A percentile compares a stretch with the other conserved stretches of the same genome.
phyloP scores from a whole-genome alignment of 2,113 vertebrate species.

The Sapajus apella region DNA sequence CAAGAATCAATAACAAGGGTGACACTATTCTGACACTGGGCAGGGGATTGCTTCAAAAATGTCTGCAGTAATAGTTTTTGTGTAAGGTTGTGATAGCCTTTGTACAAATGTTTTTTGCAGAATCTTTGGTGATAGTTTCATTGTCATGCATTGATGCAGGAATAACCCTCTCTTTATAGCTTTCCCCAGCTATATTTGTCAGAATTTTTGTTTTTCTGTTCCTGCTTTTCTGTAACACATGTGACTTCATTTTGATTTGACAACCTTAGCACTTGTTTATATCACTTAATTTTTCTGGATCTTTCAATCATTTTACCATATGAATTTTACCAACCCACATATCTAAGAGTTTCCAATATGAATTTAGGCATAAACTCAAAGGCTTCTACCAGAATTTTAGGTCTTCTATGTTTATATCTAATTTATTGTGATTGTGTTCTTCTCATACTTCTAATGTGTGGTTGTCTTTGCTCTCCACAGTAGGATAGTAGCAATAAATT shows the following conservation, averaged over 20 bases:
- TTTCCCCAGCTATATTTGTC: not conserved
- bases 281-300: constrained; percentile 82
- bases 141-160: not conserved
- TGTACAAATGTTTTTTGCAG: not conserved
- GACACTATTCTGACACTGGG: not conserved
- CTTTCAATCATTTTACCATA: constrained; percentile 86
- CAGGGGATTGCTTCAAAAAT: not conserved
- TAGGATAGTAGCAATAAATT: constrained; percentile 54
- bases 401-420: constrained; percentile 78
- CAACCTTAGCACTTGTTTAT: constrained; percentile 23
- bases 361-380: constrained; percentile 89
- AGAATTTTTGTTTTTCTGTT: too few species aligned
- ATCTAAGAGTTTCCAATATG: constrained; percentile 87
- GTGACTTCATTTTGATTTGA: not conserved
- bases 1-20: not conserved
- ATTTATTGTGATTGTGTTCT: not conserved
- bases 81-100: not conserved
- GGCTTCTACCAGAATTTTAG: constrained; percentile 89
- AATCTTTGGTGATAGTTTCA: not conserved
- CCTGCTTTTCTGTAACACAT: not conserved
- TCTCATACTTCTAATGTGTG: constrained; percentile 19
- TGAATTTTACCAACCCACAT: constrained; percentile 45
- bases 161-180: not conserved
- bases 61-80: not conserved
- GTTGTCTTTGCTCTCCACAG: constrained; percentile 69